Evolutionary conservation across 2,113 vertebrate species (phyloP).

Genomic region (Lontra canadensis): DNA sequence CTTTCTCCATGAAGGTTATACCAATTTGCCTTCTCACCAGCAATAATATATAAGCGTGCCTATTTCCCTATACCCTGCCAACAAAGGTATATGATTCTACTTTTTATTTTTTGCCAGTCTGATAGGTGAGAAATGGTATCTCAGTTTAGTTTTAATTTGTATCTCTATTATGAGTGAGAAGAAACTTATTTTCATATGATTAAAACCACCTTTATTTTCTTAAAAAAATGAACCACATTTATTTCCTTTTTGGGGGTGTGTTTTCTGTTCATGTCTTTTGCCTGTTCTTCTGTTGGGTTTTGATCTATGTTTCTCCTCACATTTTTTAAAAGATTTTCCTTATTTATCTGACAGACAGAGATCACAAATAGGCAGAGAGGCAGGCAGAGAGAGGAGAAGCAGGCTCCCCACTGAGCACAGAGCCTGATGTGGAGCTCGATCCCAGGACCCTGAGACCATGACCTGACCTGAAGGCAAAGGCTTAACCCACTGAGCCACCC

Average conservation of each 20-base stretch:
- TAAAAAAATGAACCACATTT: neutral
- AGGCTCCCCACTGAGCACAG: no score
- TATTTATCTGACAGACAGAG: no score
- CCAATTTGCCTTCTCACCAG: neutral
- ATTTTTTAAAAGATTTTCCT: no score
- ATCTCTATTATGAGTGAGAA: constrained; percentile 21
- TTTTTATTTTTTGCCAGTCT: constrained; percentile 8
- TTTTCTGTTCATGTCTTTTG: constrained; percentile 48
- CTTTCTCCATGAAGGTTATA: neutral
- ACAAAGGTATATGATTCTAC: neutral
- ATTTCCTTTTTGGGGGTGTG: neutral
- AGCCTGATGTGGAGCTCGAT: no score
- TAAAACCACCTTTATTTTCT: neutral
- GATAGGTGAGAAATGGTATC: neutral
- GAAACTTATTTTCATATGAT: neutral
- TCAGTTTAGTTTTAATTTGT: constrained; percentile 36
- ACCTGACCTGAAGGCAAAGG: no score
- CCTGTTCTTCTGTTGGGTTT: neutral
- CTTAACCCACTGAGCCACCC: no score
- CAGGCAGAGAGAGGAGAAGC: no score
- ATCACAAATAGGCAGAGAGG: no score
- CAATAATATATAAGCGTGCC: neutral
- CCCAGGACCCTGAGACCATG: no score
- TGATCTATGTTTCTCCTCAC: neutral
- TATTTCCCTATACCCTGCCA: neutral